Percentiles rank a stretch among this genome's conserved stretches.
phyloP scores from a whole-genome alignment of 2,797 vertebrate species.

The Falco concolor region DNA sequence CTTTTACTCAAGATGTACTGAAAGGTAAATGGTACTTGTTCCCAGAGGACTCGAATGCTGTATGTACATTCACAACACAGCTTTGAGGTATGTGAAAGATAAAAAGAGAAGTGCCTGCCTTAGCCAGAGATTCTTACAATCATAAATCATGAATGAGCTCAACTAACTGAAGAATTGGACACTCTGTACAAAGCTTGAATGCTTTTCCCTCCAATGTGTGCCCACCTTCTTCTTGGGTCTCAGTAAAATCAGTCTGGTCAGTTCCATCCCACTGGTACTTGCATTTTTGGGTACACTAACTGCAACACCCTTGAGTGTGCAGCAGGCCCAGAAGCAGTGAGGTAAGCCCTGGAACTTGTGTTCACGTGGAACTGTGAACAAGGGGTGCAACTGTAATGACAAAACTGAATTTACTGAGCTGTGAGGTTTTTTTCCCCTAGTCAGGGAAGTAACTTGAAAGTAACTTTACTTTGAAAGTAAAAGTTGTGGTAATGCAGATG shows the following conservation, averaged over 20 bases:
- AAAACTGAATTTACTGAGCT: background rate
- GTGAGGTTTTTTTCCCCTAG: background rate
- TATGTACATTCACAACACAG: background rate
- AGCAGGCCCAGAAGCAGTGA: background rate
- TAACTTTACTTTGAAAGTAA: background rate
- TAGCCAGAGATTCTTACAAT: background rate
- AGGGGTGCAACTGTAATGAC: background rate
- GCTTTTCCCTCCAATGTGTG: background rate
- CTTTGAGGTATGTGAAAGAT: background rate
- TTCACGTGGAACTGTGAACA: background rate
- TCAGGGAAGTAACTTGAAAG: background rate
- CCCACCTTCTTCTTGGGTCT: too few species aligned
- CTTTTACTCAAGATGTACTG: background rate
- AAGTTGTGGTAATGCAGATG: background rate
- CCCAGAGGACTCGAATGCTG: background rate
- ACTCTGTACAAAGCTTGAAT: background rate
- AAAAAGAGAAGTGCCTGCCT: background rate
- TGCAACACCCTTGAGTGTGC: background rate
- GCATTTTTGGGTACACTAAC: background rate
- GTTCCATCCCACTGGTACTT: background rate
- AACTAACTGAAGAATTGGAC: background rate
- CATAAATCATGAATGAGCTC: background rate
- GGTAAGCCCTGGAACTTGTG: background rate
- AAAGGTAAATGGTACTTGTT: background rate
- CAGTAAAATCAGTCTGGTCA: background rate